A percentile compares a stretch with the other conserved stretches of the same genome.
phyloP scores from a whole-genome alignment of 2,113 vertebrate species.

The Larimichthys polyactis region DNA sequence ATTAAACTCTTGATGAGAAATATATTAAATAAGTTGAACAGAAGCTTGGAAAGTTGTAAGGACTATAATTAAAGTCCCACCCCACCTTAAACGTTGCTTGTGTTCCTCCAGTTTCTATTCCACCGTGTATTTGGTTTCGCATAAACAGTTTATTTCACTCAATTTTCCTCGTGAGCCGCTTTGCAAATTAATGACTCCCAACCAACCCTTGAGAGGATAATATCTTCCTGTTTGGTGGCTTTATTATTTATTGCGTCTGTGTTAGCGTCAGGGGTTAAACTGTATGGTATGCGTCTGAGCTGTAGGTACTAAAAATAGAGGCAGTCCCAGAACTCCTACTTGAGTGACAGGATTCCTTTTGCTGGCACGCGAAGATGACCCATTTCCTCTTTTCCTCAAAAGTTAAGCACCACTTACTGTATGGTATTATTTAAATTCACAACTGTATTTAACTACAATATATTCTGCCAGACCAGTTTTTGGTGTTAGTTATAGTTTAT shows the following conservation, averaged over 20 bases:
- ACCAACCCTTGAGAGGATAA: constrained; percentile 66
- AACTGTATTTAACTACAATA: not conserved
- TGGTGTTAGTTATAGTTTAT: not conserved
- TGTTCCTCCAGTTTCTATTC: constrained; percentile 38
- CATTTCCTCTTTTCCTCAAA: constrained; percentile 68
- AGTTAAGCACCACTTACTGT: constrained; percentile 20
- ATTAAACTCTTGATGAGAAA: constrained; percentile 22
- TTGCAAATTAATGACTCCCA: constrained; percentile 69
- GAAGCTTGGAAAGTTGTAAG: constrained; percentile 6
- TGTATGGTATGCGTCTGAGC: constrained; percentile 63
- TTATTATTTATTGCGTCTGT: constrained; percentile 78
- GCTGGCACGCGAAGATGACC: constrained; percentile 72
- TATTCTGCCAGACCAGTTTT: constrained; percentile 10
- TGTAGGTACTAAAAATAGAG: constrained; percentile 81
- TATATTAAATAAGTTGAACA: constrained; percentile 32
- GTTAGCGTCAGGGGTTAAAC: constrained; percentile 73
- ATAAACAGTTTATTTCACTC: constrained; percentile 47
- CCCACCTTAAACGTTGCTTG: constrained; percentile 44
- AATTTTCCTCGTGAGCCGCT: constrained; percentile 60
- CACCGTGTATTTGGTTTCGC: constrained; percentile 52
- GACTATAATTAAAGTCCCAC: constrained; percentile 30
- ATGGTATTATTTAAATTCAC: constrained; percentile 19
- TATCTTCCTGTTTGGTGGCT: constrained; percentile 69
- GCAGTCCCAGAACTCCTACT: constrained; percentile 68
- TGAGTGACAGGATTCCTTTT: constrained; percentile 81